Evolutionary conservation across 2,113 vertebrate genomes (phyloP).

Genomic region (Natator depressus): DNA sequence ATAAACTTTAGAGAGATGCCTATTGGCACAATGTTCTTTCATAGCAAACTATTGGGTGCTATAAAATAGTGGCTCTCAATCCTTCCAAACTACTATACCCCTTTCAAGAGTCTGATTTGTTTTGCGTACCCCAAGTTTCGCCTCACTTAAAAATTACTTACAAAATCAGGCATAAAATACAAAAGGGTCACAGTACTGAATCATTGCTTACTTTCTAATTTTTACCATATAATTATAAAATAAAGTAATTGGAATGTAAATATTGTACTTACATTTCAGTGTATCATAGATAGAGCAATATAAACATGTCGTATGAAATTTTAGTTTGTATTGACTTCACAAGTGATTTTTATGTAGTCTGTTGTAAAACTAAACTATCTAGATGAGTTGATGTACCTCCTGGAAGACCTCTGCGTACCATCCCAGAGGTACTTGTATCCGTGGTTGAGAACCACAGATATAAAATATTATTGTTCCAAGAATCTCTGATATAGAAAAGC

Average conservation of each 20-base stretch:
- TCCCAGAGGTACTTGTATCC: no score
- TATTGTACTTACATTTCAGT: not conserved
- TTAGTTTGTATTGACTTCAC: not conserved
- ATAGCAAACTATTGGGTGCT: not conserved
- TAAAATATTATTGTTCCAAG: not conserved
- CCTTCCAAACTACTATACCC: not conserved
- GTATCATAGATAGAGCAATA: not conserved
- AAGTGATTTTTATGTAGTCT: not conserved
- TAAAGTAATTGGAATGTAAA: not conserved
- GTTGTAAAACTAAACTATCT: no score
- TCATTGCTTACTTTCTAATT: not conserved
- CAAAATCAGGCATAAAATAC: not conserved
- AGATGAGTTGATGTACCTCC: no score
- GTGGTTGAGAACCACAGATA: no score
- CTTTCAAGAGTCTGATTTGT: not conserved
- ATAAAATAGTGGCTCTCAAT: not conserved
- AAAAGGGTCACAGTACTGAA: not conserved
- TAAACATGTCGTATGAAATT: not conserved
- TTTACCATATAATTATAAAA: not conserved
- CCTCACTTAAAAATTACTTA: not conserved
- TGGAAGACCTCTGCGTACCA: no score
- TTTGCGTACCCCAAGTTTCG: not conserved
- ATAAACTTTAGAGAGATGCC: not conserved
- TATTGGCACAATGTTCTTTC: accelerated
- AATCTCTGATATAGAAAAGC: accelerated